Percentiles rank a stretch among this genome's conserved stretches.
These are phyloP conservation scores for Gopherus flavomarginatus DNA, from an alignment of 2,113 vertebrate genomes.

Conservation along the genomic window DNA sequence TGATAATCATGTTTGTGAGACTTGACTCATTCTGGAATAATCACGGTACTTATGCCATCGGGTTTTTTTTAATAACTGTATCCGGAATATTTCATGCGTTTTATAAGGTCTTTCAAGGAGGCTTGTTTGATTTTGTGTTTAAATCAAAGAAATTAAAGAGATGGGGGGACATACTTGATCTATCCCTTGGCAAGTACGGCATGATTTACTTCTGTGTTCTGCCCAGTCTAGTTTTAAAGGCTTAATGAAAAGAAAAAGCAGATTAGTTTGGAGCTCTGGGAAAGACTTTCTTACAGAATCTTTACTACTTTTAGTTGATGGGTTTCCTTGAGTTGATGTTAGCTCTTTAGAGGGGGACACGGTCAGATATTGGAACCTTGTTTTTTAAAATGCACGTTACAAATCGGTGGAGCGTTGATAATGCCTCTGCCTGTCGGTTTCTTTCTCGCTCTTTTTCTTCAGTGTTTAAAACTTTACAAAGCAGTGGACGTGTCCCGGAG, in stretches of 20 bases:
- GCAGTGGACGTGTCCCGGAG: not conserved
- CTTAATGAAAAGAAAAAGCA: not conserved
- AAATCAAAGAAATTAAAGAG: not conserved
- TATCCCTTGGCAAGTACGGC: not conserved
- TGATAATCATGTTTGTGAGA: fast-evolving
- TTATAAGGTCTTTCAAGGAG: not conserved
- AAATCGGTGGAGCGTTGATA: not conserved
- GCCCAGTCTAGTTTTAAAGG: not conserved
- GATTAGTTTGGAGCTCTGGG: not conserved
- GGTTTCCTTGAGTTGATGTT: not conserved
- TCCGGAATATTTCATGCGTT: no score
- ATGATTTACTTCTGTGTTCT: not conserved
- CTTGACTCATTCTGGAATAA: fast-evolving
- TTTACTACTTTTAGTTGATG: not conserved
- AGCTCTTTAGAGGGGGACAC: not conserved
- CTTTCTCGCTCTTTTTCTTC: not conserved
- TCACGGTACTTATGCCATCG: fast-evolving
- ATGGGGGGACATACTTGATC: fast-evolving
- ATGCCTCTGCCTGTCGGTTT: not conserved
- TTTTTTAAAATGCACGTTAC: not conserved
- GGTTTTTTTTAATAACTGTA: fast-evolving
- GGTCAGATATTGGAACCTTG: not conserved
- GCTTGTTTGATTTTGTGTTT: not conserved
- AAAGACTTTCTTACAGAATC: not conserved
- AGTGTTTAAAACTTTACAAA: not conserved